phyloP scores from a whole-genome alignment of 2,797 vertebrate genomes.

The Sebastes oblongus region DNA sequence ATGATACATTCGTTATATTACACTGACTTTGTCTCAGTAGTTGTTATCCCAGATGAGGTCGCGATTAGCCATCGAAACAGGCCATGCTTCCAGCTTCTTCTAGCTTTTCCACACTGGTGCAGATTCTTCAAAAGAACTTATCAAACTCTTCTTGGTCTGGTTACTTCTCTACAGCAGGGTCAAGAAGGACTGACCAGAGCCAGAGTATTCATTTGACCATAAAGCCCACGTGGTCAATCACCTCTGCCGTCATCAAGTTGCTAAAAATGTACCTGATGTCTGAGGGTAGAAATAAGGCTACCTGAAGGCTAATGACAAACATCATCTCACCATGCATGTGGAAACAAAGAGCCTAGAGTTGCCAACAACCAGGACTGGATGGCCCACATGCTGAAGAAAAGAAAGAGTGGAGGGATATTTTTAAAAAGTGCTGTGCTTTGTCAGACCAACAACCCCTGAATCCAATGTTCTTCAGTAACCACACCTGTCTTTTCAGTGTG shows the following conservation, averaged over 20 bases:
- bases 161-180: constrained; percentile 7
- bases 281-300: constrained; percentile 42
- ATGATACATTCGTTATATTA: constrained; percentile 55
- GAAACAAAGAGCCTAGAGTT: background rate
- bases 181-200: background rate
- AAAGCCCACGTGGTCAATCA: background rate
- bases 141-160: background rate
- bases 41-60: constrained; percentile 5
- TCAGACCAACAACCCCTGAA: constrained; percentile 8
- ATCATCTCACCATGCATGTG: background rate
- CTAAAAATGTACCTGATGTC: constrained; percentile 6
- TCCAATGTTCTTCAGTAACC: constrained; percentile 1
- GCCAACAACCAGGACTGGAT: background rate
- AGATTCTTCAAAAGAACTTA: constrained; percentile 1
- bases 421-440: constrained; percentile 12
- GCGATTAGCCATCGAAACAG: background rate
- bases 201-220: background rate
- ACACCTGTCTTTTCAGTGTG: background rate
- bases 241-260: background rate
- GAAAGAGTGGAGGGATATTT: background rate
- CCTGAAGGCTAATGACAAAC: constrained; percentile 28
- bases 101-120: constrained; percentile 6
- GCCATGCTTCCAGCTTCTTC: background rate
- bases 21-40: constrained; percentile 35
- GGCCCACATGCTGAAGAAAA: background rate